Conservation (phyloP, 2,888 invertebrate species). For the Altica lythri region DNA sequence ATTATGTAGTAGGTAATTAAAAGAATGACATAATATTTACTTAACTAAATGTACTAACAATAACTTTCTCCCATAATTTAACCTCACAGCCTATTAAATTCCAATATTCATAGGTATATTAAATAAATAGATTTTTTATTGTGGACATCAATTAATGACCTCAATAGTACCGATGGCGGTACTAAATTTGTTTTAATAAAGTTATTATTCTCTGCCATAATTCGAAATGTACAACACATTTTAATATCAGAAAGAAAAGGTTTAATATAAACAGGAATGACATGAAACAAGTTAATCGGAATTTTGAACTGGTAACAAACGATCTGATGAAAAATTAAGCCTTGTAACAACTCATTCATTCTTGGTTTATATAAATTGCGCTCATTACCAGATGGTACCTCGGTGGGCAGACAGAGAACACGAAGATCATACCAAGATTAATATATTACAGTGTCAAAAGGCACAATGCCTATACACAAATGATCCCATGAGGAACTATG, state of each 20-base stretch:
- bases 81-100: too few species aligned
- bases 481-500: constrained; percentile 14
- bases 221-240: constrained; percentile 43
- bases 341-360: constrained; percentile 51
- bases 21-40: too few species aligned
- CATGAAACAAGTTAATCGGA: constrained; percentile 52
- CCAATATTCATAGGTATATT: too few species aligned
- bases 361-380: constrained; percentile 49
- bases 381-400: constrained; percentile 49
- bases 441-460: constrained; percentile 18
- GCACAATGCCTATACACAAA: constrained; percentile 17
- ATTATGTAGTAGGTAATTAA: too few species aligned
- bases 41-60: too few species aligned
- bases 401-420: constrained; percentile 45
- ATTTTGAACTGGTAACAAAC: constrained; percentile 48
- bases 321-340: constrained; percentile 53
- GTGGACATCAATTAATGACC: neutral
- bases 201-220: constrained; percentile 42
- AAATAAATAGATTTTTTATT: neutral
- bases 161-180: constrained; percentile 16
- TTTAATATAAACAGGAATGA: constrained; percentile 44
- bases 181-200: constrained; percentile 40
- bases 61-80: too few species aligned
- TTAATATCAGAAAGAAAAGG: constrained; percentile 46
- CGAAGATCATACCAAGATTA: constrained; percentile 30